Base-by-base conservation (phyloP, 2,113 vertebrate species). In the Mellivora capensis region DNA sequence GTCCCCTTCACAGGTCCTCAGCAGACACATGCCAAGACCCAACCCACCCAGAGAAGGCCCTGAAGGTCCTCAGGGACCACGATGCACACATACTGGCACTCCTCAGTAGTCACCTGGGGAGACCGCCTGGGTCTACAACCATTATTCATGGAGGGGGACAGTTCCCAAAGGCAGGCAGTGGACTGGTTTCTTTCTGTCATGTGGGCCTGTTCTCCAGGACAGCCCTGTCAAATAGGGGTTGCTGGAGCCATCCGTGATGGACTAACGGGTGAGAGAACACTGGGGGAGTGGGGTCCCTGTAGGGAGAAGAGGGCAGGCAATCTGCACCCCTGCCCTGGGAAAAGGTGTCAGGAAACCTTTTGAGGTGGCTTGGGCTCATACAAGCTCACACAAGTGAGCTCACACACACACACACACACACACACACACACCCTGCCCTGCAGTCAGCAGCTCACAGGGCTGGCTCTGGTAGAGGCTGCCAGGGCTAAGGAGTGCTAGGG, bases 401-500 rank as follows among this genome's bases (percentile, higher is more conserved):
- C n/a, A n/a, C 61, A 29, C 61, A 62, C 61, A 29, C 29, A 14
- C 29, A 0, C 62, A 64, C 8, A 17, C 62, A 64, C 31, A 17
- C 12, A 64, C 64, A 69, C 11, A 18, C 34, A 69, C 34, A 18
- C 15, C 18, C 67, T 6, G 3, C 67, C 15, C 25, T 7, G 42
- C n/a, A 6, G 31, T 14, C 37, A 11, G 31, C 6, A 9, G 64
- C 62, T 85, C 47, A 54, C 8, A 29, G 0, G 10, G 71, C n/a
- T 0, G 4, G 27, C 5, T 76, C n/a, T 42, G 3, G 0, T 0
- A 6, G 18, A 71, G 67, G 27, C 25, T 80, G 15, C 31, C 9
- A 3, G 1, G 11, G 23, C 39, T 39, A 18, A 2, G 3, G n/a
- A 84, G 13, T 6, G 21, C 74, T 31, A 9, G 12, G 21, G 20